Percentiles rank a stretch among this genome's conserved stretches.
phyloP scores from a whole-genome alignment of 2,797 vertebrate species.

The Falco columbarius region DNA sequence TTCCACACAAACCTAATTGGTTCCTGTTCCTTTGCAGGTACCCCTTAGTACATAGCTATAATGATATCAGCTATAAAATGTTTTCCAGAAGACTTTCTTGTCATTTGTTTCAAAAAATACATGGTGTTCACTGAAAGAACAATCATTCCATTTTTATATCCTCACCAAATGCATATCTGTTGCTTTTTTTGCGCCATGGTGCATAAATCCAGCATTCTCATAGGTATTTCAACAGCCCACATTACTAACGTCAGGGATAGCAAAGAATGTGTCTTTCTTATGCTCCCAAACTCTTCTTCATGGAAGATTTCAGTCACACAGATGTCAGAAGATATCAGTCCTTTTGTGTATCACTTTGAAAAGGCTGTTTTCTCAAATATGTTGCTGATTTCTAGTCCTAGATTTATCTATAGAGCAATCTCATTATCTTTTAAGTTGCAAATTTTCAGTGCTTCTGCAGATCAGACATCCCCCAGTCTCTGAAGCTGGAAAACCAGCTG shows the following conservation, averaged over 20 bases:
- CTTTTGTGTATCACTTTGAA: background rate
- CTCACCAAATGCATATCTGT: background rate
- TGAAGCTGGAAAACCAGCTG: background rate
- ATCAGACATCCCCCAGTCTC: background rate
- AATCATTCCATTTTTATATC: background rate
- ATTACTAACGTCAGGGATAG: background rate
- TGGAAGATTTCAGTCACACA: background rate
- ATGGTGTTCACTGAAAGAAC: background rate
- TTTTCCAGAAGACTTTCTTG: background rate
- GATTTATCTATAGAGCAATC: background rate
- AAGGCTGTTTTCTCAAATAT: background rate
- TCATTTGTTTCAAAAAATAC: background rate
- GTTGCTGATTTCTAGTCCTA: background rate
- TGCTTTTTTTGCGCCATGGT: background rate
- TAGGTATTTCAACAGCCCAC: background rate
- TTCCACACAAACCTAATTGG: background rate
- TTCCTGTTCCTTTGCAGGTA: background rate
- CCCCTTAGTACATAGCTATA: background rate
- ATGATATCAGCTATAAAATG: background rate
- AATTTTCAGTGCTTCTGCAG: background rate
- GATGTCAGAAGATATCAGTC: background rate
- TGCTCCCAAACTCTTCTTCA: background rate
- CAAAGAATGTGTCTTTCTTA: background rate
- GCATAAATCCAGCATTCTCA: background rate
- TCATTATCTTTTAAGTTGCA: background rate